Conservation (phyloP, 1,140 invertebrate species). For the Grapholita molesta region DNA sequence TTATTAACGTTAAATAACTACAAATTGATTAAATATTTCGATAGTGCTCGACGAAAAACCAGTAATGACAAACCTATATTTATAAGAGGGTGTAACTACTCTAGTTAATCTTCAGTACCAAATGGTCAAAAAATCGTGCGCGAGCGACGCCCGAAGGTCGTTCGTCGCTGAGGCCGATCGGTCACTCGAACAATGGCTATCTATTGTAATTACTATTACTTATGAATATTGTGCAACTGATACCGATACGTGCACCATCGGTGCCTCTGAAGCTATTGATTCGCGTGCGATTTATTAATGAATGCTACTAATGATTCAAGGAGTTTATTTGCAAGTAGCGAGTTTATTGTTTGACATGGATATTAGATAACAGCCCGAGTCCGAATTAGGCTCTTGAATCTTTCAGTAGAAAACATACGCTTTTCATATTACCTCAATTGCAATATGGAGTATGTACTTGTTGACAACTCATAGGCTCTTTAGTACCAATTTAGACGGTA, state of each 20-base stretch:
- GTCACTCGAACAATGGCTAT: conserved; percentile 71
- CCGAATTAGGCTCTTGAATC: not conserved
- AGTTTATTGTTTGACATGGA: not conserved
- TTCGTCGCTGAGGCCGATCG: conserved; percentile 47
- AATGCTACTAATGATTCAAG: not conserved
- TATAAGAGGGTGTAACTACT: conserved; percentile 30
- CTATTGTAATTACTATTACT: conserved; percentile 74
- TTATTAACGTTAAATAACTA: too few species aligned
- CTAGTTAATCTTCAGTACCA: conserved; percentile 36
- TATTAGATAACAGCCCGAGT: not conserved
- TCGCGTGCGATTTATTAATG: conserved; percentile 8
- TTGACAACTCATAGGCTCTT: too few species aligned
- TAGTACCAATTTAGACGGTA: too few species aligned
- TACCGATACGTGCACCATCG: conserved; percentile 30
- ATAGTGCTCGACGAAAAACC: too few species aligned
- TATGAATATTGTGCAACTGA: conserved; percentile 59
- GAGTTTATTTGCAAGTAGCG: not conserved
- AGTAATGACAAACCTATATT: not conserved
- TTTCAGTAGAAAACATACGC: not conserved
- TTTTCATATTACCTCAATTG: too few species aligned
- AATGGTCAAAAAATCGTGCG: conserved; percentile 69
- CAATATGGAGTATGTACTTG: too few species aligned
- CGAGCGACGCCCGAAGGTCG: conserved; percentile 56
- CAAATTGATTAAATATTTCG: too few species aligned
- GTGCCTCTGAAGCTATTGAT: conserved; percentile 15